Evolutionary conservation across 2,888 invertebrate genomes (phyloP), one percentile per base, ranked within the genome.

Genomic region (Crossocerus cetratus): DNA sequence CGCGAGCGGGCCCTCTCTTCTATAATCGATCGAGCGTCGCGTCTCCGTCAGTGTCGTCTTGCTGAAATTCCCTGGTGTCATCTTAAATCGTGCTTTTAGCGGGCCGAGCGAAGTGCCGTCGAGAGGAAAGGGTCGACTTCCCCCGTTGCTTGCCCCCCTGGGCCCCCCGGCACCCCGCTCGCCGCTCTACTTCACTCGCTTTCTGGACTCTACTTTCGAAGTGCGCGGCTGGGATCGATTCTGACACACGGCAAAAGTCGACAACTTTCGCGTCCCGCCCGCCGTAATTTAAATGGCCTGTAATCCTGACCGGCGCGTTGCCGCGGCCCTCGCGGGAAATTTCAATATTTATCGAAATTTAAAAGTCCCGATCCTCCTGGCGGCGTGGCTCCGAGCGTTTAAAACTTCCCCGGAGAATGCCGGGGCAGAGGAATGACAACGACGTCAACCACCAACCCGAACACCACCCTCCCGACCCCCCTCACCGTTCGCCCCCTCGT

Each of bases 321-420:
- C 14, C n/a, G 49, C 49, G 16, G 32, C 49, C n/a, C 4, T 16
- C 49, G 49, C 68, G 63, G 78, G 76, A 77, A 87, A 86, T 84
- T 87, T 87, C 85, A 86, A 88, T 87, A 88, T 88, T 88, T 88
- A 87, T 87, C 86, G 86, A 84, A 87, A 88, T 88, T 88, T 87
- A 85, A 86, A 87, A 87, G 84, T 87, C 86, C 70, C 69, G 61
- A 76, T 77, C 77, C 83, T 74, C 5, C 32, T 32, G 32, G 8
- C 8, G 8, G 32, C 11, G n/a, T n/a, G n/a, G 32, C 32, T 32
- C 66, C 82, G 84, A 84, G 87, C 87, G 86, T 87, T 87, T 86
- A 87, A 86, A 85, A 87, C 84, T 88, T 86, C 82, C 76, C 77
- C 72, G 75, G 84, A 86, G 88, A 32, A 86, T 85, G 85, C 87